Evolutionary conservation across 1,140 invertebrate species (phyloP).

Genomic region (Magallana angulata): DNA sequence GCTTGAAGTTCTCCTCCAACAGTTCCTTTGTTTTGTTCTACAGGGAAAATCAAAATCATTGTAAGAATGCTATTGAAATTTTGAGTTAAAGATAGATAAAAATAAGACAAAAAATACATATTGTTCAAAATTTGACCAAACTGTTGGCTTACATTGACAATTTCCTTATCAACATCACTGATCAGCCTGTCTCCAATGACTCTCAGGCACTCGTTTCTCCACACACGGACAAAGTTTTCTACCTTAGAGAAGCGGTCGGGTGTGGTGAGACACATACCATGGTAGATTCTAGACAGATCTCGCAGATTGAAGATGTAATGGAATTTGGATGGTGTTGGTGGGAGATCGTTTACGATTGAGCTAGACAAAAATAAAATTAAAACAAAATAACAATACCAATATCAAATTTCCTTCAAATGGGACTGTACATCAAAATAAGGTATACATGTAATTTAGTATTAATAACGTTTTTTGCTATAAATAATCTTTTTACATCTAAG

Average conservation of each 20-base stretch:
- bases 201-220: constrained; percentile 92
- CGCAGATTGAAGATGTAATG: constrained; percentile 96
- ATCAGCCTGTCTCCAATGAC: constrained; percentile 93
- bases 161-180: constrained; percentile 82
- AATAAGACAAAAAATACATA: too few relatives aligned
- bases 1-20: constrained; percentile 76
- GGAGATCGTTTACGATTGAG: constrained; percentile 86
- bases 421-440: too few relatives aligned
- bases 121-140: too few relatives aligned
- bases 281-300: constrained; percentile 90
- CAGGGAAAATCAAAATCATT: constrained; percentile 38
- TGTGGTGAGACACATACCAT: constrained; percentile 88
- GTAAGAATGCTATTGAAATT: not conserved
- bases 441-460: too few relatives aligned
- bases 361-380: constrained; percentile 60
- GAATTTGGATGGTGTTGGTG: constrained; percentile 95
- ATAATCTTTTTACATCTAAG: too few relatives aligned
- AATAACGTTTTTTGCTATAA: too few relatives aligned
- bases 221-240: constrained; percentile 89
- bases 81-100: too few relatives aligned
- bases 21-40: constrained; percentile 71
- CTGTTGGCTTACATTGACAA: constrained; percentile 73
- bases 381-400: too few relatives aligned
- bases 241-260: constrained; percentile 84
- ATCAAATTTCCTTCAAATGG: too few relatives aligned